Evolutionary conservation across 2,113 vertebrate species (phyloP).

Genomic region (Seriola aureovittata): DNA sequence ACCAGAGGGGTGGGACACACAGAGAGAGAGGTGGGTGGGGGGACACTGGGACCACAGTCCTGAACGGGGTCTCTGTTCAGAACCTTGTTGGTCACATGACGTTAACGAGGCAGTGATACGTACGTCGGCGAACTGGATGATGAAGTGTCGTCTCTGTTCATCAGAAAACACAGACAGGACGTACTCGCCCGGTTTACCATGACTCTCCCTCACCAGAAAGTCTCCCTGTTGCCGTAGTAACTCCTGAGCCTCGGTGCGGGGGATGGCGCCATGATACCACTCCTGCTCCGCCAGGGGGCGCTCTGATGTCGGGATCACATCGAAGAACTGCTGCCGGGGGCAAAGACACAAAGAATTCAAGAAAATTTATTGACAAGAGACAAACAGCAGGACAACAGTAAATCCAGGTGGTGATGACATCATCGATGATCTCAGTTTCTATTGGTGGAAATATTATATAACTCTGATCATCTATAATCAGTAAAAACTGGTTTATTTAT

Average conservation of each 20-base stretch:
- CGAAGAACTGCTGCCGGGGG: slow-evolving; percentile 87
- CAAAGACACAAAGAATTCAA: not conserved
- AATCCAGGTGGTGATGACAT: no score
- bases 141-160: slow-evolving; percentile 96
- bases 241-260: slow-evolving; percentile 96
- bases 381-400: not conserved
- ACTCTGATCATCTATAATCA: no score
- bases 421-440: no score
- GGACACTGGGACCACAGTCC: no score
- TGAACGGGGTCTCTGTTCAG: no score
- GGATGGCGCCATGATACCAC: slow-evolving; percentile 98
- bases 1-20: slow-evolving; percentile 10
- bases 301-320: slow-evolving; percentile 91
- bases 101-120: slow-evolving; percentile 29
- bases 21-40: not conserved
- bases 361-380: not conserved
- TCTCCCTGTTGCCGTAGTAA: slow-evolving; percentile 96
- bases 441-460: no score
- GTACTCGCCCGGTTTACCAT: slow-evolving; percentile 98
- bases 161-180: slow-evolving; percentile 98
- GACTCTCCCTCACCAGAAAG: slow-evolving; percentile 97
- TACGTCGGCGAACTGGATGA: slow-evolving; percentile 98
- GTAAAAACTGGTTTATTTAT: no score
- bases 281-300: slow-evolving; percentile 95
- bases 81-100: no score